Conservation (phyloP, 2,888 invertebrate species). For the Fissipunctia ypsillon region DNA sequence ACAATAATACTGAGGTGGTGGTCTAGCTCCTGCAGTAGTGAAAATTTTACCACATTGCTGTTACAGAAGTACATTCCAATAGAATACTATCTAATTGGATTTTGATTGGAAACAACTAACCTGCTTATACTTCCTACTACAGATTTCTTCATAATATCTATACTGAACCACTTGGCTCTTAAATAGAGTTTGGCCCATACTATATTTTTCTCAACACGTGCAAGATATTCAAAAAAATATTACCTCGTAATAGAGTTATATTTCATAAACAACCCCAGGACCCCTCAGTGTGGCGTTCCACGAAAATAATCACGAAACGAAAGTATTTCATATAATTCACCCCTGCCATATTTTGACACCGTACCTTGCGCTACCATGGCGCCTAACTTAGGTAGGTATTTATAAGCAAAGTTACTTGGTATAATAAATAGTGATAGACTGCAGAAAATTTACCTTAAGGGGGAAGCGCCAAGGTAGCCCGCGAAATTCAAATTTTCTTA, state of each 20-base stretch:
- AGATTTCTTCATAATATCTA: not conserved
- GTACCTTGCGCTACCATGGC: slow-evolving; percentile 56
- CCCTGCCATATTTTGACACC: slow-evolving; percentile 44
- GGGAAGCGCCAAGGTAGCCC: too few relatives aligned
- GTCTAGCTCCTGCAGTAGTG: too few relatives aligned
- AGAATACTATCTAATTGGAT: slow-evolving; percentile 2
- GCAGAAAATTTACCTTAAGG: slow-evolving; percentile 33
- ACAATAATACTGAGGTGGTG: too few relatives aligned
- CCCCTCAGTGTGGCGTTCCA: not conserved
- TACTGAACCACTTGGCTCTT: not conserved
- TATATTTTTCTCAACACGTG: not conserved
- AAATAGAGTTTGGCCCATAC: not conserved
- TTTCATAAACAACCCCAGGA: too few relatives aligned
- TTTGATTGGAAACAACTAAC: slow-evolving; percentile 2
- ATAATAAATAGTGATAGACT: slow-evolving; percentile 35
- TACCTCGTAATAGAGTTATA: not conserved
- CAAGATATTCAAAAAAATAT: not conserved
- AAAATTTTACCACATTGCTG: not conserved
- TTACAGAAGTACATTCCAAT: slow-evolving; percentile 10
- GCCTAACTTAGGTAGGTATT: not conserved
- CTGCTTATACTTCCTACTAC: not conserved
- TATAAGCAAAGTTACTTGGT: not conserved
- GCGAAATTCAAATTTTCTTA: too few relatives aligned
- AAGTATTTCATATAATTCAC: slow-evolving; percentile 47
- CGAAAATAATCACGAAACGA: slow-evolving; percentile 20